phyloP scores from a whole-genome alignment of 1,140 invertebrate species.

The Ridgeia piscesae region DNA sequence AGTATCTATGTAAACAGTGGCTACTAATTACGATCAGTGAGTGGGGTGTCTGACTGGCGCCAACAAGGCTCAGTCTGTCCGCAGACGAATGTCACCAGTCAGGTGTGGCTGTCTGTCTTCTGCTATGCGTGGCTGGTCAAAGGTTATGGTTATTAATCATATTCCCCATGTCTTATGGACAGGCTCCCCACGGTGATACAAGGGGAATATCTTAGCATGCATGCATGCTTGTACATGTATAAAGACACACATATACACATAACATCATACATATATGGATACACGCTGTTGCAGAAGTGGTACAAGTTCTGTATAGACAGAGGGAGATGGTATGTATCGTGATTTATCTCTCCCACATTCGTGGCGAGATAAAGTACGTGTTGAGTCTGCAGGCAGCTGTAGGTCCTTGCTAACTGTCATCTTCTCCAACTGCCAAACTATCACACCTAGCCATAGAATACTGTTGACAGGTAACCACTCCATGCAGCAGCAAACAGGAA shows the following conservation, averaged over 20 bases:
- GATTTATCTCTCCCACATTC: not conserved
- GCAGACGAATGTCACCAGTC: not conserved
- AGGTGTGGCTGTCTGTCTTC: not conserved
- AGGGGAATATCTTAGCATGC: too few relatives aligned
- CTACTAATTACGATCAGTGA: not conserved
- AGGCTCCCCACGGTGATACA: too few relatives aligned
- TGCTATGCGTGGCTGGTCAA: not conserved
- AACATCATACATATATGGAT: not conserved
- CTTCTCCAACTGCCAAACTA: not conserved
- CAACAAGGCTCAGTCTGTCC: not conserved
- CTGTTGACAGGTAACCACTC: not conserved
- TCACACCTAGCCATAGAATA: not conserved
- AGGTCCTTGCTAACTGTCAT: not conserved
- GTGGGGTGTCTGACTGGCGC: not conserved
- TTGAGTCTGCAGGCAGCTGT: not conserved
- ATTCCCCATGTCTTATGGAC: not conserved
- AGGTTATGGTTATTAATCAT: not conserved
- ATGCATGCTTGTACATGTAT: too few relatives aligned
- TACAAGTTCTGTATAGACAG: too few relatives aligned
- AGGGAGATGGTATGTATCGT: not conserved
- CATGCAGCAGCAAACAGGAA: not conserved
- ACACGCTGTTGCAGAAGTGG: too few relatives aligned
- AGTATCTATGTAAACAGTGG: not conserved
- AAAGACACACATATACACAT: too few relatives aligned
- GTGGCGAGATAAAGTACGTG: not conserved